These are phyloP conservation scores for Blastobasis lacticolella DNA, from an alignment of 2,888 invertebrate genomes.

Conservation along the genomic window DNA sequence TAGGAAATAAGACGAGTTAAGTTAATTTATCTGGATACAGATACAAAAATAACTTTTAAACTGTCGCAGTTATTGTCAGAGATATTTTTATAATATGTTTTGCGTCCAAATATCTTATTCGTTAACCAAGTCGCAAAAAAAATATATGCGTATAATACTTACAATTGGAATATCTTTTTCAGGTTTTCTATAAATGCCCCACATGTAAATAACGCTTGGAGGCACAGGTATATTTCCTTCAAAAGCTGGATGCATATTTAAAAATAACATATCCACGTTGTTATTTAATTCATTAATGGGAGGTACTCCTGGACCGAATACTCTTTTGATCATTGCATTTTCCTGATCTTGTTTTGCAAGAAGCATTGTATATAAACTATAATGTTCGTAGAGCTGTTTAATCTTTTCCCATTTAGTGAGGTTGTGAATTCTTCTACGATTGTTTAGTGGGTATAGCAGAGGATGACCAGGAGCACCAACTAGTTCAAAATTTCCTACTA, in stretches of 20 bases:
- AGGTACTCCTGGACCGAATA: slow-evolving; percentile 26
- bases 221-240: slow-evolving; percentile 42
- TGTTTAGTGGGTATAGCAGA: slow-evolving; percentile 23
- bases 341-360: slow-evolving; percentile 8
- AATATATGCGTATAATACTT: too few relatives aligned
- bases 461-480: slow-evolving; percentile 33
- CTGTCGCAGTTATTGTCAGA: too few relatives aligned
- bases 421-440: slow-evolving; percentile 23
- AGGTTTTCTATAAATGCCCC: slow-evolving; percentile 25
- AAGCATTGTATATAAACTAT: slow-evolving; percentile 3
- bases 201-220: slow-evolving; percentile 46
- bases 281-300: slow-evolving; percentile 19
- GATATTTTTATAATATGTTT: too few relatives aligned
- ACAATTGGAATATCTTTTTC: slow-evolving; percentile 21
- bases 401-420: slow-evolving; percentile 29
- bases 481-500: slow-evolving; percentile 13
- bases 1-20: too few relatives aligned
- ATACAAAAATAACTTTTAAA: too few relatives aligned
- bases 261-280: slow-evolving; percentile 29
- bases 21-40: too few relatives aligned
- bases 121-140: too few relatives aligned
- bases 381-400: slow-evolving; percentile 18
- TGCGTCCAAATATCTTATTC: too few relatives aligned
- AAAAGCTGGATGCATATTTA: slow-evolving; percentile 33
- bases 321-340: slow-evolving; percentile 14